Evolutionary conservation across 37 sponge, comb jelly and placozoan genomes (phyloP).

Genomic region (Theonella swinhoei): DNA sequence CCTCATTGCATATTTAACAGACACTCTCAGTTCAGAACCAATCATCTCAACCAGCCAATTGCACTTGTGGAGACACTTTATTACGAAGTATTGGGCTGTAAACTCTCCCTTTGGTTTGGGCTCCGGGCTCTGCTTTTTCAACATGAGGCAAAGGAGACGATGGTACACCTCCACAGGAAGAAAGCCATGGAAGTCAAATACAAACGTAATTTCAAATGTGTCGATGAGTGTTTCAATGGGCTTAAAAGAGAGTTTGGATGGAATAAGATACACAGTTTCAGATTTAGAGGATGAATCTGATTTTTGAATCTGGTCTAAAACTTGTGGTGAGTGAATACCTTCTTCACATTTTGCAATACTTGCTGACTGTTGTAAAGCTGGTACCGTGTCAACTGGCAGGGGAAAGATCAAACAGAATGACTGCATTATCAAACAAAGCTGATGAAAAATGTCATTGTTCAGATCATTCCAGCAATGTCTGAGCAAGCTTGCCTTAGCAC

Average conservation of each 20-base stretch:
- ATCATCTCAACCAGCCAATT: constrained; percentile 12
- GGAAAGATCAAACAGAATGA: constrained; percentile 56
- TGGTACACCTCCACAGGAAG: constrained; percentile 61
- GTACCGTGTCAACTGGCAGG: neutral
- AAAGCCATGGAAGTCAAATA: constrained; percentile 51
- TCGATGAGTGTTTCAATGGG: neutral
- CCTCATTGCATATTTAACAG: neutral
- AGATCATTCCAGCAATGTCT: constrained; percentile 22
- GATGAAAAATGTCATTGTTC: neutral
- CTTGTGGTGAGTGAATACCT: no score
- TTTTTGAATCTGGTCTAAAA: neutral
- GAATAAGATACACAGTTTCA: constrained; percentile 10
- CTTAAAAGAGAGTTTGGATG: constrained; percentile 30
- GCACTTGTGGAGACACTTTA: neutral
- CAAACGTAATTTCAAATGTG: neutral
- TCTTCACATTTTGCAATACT: no score
- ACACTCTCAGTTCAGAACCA: neutral
- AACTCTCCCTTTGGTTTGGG: neutral
- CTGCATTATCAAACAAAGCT: constrained; percentile 43
- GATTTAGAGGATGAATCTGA: no score
- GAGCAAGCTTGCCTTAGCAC: constrained; percentile 4
- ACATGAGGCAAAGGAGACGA: constrained; percentile 28
- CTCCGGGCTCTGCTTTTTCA: neutral
- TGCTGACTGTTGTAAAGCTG: neutral
- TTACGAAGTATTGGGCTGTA: neutral